Evolutionary conservation across 92 coral and sea anemone genomes (phyloP).

Genomic region (Isaurus tuberculatus): DNA sequence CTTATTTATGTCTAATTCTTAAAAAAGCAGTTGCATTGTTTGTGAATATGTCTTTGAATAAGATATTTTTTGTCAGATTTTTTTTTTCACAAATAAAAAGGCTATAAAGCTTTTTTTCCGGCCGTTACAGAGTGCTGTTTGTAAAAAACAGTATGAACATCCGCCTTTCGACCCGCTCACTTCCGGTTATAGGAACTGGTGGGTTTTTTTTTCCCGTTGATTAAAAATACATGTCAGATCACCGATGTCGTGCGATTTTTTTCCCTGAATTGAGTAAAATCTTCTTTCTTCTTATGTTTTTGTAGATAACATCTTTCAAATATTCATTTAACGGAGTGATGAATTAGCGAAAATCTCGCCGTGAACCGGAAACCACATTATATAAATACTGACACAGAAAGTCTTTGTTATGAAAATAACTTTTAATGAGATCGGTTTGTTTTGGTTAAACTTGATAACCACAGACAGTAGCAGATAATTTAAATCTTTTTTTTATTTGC

Average conservation of each 20-base stretch:
- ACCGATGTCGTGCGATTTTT: background rate
- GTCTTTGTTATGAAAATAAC: conserved; percentile 9
- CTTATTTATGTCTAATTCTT: background rate
- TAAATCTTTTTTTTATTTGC: background rate
- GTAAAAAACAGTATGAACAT: background rate
- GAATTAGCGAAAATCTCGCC: background rate
- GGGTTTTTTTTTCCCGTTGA: background rate
- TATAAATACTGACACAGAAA: background rate
- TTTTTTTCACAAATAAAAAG: background rate
- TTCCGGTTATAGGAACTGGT: conserved; percentile 21
- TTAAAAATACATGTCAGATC: background rate
- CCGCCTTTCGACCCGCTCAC: conserved; percentile 10
- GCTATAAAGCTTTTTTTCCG: background rate
- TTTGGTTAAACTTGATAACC: background rate
- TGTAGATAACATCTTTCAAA: background rate
- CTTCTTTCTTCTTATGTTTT: background rate
- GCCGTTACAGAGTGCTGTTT: conserved; percentile 3
- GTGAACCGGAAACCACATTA: conserved; percentile 23
- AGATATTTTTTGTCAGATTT: background rate
- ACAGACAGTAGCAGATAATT: background rate
- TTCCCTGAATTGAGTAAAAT: conserved; percentile 1
- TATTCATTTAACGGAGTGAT: background rate
- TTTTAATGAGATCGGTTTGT: background rate
- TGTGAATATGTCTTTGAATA: background rate
- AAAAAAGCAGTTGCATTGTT: background rate